Conservation (phyloP, 2,888 invertebrate species). For the Ichneumoninae sp. region DNA sequence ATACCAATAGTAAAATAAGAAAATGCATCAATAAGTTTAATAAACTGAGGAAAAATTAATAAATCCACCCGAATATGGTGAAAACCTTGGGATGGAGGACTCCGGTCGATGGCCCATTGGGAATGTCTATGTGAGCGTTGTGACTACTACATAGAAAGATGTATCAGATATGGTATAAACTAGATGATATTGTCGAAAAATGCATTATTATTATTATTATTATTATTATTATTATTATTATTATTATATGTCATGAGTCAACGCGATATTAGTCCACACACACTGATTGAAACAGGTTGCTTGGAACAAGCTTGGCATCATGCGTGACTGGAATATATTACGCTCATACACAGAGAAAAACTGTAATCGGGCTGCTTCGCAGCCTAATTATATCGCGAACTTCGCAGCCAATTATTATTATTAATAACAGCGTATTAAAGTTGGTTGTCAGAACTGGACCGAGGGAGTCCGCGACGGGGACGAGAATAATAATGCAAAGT, state of each 20-base stretch:
- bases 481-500: conserved; percentile 19
- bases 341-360: background rate
- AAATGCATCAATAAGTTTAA: too few species aligned
- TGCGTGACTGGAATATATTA: conserved; percentile 15
- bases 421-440: background rate
- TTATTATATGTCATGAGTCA: background rate
- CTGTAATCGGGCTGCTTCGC: background rate
- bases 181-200: too few species aligned
- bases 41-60: too few species aligned
- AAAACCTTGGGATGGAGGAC: too few species aligned
- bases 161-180: too few species aligned
- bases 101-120: too few species aligned
- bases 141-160: too few species aligned
- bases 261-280: background rate
- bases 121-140: too few species aligned
- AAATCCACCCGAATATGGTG: too few species aligned
- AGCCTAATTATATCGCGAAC: conserved; percentile 12
- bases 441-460: background rate
- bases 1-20: too few species aligned
- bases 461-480: background rate
- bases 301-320: background rate
- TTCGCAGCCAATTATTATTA: background rate
- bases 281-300: conserved; percentile 7
- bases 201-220: background rate
- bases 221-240: too few species aligned